Percentiles rank a stretch among this genome's conserved stretches.
These are phyloP conservation scores for Drosophila mimetica DNA, from an alignment of 2,888 invertebrate species.

Conservation along the genomic window DNA sequence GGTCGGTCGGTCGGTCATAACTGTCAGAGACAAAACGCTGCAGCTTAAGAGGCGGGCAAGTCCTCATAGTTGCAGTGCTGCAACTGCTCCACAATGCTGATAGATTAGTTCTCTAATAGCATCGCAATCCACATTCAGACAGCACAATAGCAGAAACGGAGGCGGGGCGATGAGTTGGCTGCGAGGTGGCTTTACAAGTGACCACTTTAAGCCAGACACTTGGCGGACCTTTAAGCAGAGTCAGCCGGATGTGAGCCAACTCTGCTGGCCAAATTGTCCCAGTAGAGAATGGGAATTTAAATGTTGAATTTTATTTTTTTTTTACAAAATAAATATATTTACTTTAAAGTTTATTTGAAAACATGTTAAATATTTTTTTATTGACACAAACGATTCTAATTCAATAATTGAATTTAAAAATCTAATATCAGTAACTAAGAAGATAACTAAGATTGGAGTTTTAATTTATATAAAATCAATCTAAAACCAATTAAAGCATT, in stretches of 20 bases:
- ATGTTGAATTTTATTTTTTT: too few relatives aligned
- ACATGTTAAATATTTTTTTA: too few relatives aligned
- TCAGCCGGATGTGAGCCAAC: not conserved
- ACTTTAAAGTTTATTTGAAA: too few relatives aligned
- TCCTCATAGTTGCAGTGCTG: constrained; percentile 36
- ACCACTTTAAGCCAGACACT: constrained; percentile 51
- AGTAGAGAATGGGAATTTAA: too few relatives aligned
- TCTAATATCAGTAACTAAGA: too few relatives aligned
- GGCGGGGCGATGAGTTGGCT: not conserved
- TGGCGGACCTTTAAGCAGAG: constrained; percentile 17
- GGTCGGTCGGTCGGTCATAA: constrained; percentile 58
- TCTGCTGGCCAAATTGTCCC: too few relatives aligned
- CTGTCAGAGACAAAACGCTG: constrained; percentile 52
- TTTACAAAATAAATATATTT: too few relatives aligned
- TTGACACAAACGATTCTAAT: too few relatives aligned
- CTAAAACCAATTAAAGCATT: too few relatives aligned
- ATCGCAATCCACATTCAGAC: constrained; percentile 32
- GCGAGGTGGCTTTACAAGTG: constrained; percentile 24
- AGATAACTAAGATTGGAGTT: too few relatives aligned
- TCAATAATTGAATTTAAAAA: too few relatives aligned
- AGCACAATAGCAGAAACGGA: constrained; percentile 21
- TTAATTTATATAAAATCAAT: too few relatives aligned
- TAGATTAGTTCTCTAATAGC: constrained; percentile 57
- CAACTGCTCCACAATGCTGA: constrained; percentile 52
- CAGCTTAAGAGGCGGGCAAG: constrained; percentile 3